These are phyloP conservation scores for Blastobasis lacticolella DNA, from an alignment of 2,888 invertebrate species.

Conservation along the genomic window DNA sequence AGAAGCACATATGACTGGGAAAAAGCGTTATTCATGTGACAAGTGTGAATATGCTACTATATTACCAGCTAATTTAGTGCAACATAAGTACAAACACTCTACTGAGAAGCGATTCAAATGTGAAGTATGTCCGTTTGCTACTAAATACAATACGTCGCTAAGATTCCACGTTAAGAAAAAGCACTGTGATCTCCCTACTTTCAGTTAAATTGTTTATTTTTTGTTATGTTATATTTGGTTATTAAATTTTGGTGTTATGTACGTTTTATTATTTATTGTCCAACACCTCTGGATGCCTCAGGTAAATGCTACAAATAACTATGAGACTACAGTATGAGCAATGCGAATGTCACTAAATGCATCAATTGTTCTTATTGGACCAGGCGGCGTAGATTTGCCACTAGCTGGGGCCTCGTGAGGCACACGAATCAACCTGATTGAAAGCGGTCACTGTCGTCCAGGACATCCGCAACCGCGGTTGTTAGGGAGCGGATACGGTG, in stretches of 20 bases:
- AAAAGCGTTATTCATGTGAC: conserved; percentile 52
- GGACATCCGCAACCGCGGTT: too few species aligned
- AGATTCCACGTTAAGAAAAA: conserved; percentile 64
- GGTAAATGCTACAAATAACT: too few species aligned
- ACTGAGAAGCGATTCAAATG: conserved; percentile 61
- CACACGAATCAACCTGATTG: too few species aligned
- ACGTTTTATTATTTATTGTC: conserved; percentile 8
- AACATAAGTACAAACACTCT: conserved; percentile 65
- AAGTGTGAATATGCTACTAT: conserved; percentile 63
- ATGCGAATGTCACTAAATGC: too few species aligned
- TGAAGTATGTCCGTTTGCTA: conserved; percentile 62
- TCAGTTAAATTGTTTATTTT: conserved; percentile 35
- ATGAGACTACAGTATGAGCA: too few species aligned
- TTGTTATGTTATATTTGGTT: conserved; percentile 23
- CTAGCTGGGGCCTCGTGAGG: too few species aligned
- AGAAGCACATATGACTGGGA: conserved; percentile 57
- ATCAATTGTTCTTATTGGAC: too few species aligned
- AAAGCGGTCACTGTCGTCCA: too few species aligned
- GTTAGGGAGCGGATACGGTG: too few species aligned
- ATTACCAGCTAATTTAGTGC: conserved; percentile 57
- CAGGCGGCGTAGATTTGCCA: too few species aligned
- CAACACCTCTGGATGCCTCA: too few species aligned
- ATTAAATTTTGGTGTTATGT: conserved; percentile 43
- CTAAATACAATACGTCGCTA: conserved; percentile 63
- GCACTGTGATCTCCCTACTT: conserved; percentile 64